A percentile compares a stretch with the other conserved stretches of the same genome.
These are phyloP conservation scores for Drosophila bunnanda DNA, from an alignment of 2,888 invertebrate species.

Conservation along the genomic window DNA sequence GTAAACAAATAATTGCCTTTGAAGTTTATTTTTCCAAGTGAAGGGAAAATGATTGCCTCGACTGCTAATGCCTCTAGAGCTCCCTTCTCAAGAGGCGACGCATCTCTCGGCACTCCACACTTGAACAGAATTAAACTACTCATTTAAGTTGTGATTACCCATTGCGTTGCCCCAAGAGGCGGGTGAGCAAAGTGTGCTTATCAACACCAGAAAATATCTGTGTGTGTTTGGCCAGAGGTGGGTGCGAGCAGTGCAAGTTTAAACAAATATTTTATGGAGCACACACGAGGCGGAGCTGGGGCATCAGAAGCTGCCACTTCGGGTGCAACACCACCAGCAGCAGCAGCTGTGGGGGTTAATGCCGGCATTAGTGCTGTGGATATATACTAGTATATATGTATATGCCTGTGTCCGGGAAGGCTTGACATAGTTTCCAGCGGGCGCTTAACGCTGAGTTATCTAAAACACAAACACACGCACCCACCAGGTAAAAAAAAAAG, in stretches of 20 bases:
- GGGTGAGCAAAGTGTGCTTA: constrained; percentile 68
- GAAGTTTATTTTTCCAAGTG: constrained; percentile 17
- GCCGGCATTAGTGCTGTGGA: constrained; percentile 24
- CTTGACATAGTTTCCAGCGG: constrained; percentile 55
- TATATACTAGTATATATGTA: background rate
- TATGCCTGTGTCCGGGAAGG: constrained; percentile 17
- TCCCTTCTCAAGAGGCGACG: constrained; percentile 1
- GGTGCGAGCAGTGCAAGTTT: constrained; percentile 44
- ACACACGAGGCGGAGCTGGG: constrained; percentile 56
- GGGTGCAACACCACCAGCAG: constrained; percentile 11
- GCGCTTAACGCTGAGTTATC: constrained; percentile 51
- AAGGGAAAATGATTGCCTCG: background rate
- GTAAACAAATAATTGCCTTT: constrained; percentile 18
- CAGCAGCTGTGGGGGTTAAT: constrained; percentile 36
- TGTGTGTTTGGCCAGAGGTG: background rate
- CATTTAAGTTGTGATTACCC: constrained; percentile 71
- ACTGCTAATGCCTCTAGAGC: constrained; percentile 9
- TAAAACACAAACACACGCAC: constrained; percentile 45
- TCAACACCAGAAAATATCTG: constrained; percentile 62
- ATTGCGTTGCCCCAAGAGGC: constrained; percentile 68
- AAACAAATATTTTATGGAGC: constrained; percentile 77
- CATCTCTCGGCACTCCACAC: constrained; percentile 43
- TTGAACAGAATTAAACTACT: constrained; percentile 74
- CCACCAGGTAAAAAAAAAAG: background rate
- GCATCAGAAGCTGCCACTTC: constrained; percentile 25